Conservation (phyloP, 2,797 vertebrate genomes). For the Girardinus metallicus region DNA sequence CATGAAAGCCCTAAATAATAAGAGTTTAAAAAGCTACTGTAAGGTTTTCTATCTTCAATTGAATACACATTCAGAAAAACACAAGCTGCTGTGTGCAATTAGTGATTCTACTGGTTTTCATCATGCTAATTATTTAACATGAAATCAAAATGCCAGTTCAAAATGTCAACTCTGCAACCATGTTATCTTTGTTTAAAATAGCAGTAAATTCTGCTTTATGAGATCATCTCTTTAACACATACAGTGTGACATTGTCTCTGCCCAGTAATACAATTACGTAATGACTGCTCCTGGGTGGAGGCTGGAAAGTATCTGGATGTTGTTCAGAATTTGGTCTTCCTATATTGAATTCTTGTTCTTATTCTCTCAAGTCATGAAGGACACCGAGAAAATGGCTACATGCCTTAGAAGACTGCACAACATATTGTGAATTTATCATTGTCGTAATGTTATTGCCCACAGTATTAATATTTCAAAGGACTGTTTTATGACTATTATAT, state of each 20-base stretch:
- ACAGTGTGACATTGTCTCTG: not conserved
- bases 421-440: not conserved
- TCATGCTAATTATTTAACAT: not conserved
- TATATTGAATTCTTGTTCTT: no score
- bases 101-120: not conserved
- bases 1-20: not conserved
- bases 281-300: not conserved
- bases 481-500: not conserved
- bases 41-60: not conserved
- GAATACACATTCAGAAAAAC: not conserved
- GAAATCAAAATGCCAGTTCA: not conserved
- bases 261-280: not conserved
- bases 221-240: not conserved
- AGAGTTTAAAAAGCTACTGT: not conserved
- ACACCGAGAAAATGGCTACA: not conserved
- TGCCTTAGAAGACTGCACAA: not conserved
- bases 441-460: not conserved
- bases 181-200: not conserved
- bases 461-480: conserved; percentile 1
- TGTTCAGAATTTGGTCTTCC: not conserved
- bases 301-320: not conserved
- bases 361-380: not conserved
- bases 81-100: not conserved
- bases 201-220: not conserved
- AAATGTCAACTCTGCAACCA: not conserved